Percentiles rank a stretch among this genome's conserved stretches.
These are phyloP conservation scores for Cancer borealis DNA, from an alignment of 2,888 invertebrate species.

Conservation along the genomic window DNA sequence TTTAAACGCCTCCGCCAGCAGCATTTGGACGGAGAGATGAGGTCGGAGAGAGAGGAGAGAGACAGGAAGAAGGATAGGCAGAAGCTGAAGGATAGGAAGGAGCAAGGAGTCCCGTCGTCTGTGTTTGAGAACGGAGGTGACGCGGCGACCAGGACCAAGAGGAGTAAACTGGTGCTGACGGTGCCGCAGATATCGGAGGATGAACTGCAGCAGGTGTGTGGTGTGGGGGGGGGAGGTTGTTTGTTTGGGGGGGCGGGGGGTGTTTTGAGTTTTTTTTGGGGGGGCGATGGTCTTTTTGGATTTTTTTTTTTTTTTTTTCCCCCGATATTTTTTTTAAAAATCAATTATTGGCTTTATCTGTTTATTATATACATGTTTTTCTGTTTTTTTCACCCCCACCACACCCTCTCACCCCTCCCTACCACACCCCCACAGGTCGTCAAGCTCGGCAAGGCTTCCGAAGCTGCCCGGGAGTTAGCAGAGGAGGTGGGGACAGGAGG, in stretches of 20 bases:
- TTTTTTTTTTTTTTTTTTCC: too few relatives aligned
- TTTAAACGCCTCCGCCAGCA: constrained; percentile 94
- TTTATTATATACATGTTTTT: too few relatives aligned
- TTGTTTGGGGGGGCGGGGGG: too few relatives aligned
- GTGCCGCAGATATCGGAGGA: constrained; percentile 97
- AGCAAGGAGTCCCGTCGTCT: constrained; percentile 92
- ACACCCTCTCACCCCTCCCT: not conserved
- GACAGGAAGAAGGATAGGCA: constrained; percentile 97
- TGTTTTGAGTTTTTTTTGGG: too few relatives aligned
- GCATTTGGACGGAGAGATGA: constrained; percentile 93
- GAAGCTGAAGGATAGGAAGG: constrained; percentile 96
- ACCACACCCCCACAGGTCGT: constrained; percentile 83
- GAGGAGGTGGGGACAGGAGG: constrained; percentile 87
- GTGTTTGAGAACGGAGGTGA: constrained; percentile 84
- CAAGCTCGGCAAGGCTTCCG: constrained; percentile 87
- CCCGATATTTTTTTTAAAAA: too few relatives aligned
- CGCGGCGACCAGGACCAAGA: constrained; percentile 83
- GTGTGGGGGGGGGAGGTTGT: not conserved
- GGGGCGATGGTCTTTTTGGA: too few relatives aligned
- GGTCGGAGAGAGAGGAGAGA: constrained; percentile 94
- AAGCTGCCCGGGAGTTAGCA: constrained; percentile 87
- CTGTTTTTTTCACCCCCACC: not conserved
- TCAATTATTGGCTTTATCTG: not conserved
- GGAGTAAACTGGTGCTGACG: constrained; percentile 97
- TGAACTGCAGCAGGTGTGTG: constrained; percentile 87